phyloP scores from a whole-genome alignment of 2,797 vertebrate species.

The Semotilus atromaculatus region DNA sequence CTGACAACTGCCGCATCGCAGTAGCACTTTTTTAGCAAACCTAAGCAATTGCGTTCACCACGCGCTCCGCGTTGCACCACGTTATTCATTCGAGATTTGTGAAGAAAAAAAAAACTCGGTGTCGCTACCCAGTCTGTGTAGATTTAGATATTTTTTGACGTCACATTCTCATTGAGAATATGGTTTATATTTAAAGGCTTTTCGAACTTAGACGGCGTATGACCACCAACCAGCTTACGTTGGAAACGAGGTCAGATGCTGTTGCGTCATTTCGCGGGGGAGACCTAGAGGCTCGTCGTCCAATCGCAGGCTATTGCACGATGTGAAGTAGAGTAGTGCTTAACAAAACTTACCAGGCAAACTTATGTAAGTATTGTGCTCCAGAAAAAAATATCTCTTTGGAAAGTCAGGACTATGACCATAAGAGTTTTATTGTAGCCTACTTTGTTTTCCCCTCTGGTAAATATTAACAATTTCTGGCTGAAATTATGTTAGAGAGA shows the following conservation, averaged over 20 bases:
- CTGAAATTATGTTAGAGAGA: neutral
- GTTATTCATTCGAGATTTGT: conserved; percentile 26
- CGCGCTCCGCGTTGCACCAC: conserved; percentile 45
- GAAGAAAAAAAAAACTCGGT: neutral
- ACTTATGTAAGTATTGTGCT: conserved; percentile 48
- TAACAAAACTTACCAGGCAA: conserved; percentile 27
- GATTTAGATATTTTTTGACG: neutral
- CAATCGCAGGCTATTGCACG: conserved; percentile 33
- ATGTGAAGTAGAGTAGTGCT: conserved; percentile 32
- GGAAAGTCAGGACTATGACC: neutral
- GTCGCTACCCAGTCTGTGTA: neutral
- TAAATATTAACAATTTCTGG: neutral
- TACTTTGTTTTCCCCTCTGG: neutral
- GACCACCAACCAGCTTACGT: conserved; percentile 25
- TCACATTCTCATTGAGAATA: conserved; percentile 37
- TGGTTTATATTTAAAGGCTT: conserved; percentile 1
- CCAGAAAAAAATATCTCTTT: neutral
- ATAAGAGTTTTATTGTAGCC: neutral
- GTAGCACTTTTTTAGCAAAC: conserved; percentile 59
- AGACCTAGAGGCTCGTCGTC: conserved; percentile 50
- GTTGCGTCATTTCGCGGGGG: conserved; percentile 56
- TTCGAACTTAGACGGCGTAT: neutral
- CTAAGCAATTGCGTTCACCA: conserved; percentile 56
- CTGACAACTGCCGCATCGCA: conserved; percentile 85
- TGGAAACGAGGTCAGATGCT: conserved; percentile 58